Conservation (phyloP, 1,140 invertebrate species). For the Dinoponera quadriceps region DNA sequence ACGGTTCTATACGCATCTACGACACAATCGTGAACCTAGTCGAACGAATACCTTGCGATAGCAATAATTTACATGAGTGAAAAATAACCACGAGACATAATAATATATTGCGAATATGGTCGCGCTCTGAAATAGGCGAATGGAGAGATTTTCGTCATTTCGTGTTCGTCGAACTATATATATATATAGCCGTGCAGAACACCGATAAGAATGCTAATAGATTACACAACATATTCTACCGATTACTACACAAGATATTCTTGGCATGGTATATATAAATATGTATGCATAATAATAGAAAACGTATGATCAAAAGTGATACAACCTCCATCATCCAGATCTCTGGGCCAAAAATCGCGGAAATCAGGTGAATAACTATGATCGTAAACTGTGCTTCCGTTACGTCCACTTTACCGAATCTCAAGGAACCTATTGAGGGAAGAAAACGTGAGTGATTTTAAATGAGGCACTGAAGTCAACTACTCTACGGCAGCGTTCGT, state of each 20-base stretch:
- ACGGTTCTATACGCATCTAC: neutral
- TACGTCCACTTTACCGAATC: slow-evolving; percentile 98
- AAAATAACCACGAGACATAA: slow-evolving; percentile 10
- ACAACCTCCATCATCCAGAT: slow-evolving; percentile 94
- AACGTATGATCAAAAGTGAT: slow-evolving; percentile 76
- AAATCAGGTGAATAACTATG: slow-evolving; percentile 95
- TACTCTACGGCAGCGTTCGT: neutral
- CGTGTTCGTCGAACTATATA: neutral
- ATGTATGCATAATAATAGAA: slow-evolving; percentile 68
- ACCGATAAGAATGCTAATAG: slow-evolving; percentile 30
- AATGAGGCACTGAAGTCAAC: neutral
- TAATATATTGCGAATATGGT: slow-evolving; percentile 2
- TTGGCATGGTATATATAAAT: slow-evolving; percentile 38
- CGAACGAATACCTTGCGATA: slow-evolving; percentile 38
- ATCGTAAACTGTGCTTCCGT: slow-evolving; percentile 99
- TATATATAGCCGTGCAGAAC: slow-evolving; percentile 30
- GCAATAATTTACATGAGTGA: slow-evolving; percentile 26
- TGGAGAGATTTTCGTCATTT: slow-evolving; percentile 18
- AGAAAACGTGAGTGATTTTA: slow-evolving; percentile 14
- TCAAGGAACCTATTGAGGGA: slow-evolving; percentile 89
- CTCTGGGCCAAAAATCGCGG: slow-evolving; percentile 93
- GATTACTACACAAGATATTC: slow-evolving; percentile 48
- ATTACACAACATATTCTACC: slow-evolving; percentile 8
- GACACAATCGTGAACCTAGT: neutral
- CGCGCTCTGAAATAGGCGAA: slow-evolving; percentile 11